Evolutionary conservation across 1,140 invertebrate genomes (phyloP).

Genomic region (Euura saliciscinereae): DNA sequence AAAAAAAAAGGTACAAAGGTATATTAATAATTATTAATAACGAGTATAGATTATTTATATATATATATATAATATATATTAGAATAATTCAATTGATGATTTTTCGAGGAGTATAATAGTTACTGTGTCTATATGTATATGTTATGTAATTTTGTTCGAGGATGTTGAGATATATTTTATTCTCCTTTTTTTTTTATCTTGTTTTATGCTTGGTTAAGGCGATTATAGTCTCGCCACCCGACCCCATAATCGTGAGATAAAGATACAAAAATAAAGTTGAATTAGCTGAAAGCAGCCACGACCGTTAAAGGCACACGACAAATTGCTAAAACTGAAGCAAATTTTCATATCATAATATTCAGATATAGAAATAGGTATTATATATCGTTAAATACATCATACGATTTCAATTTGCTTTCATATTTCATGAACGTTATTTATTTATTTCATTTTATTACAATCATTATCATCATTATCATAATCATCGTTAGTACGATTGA

Average conservation of each 20-base stretch:
- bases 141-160: neutral
- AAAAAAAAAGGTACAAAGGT: conserved; percentile 55
- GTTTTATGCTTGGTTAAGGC: neutral
- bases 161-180: neutral
- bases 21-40: conserved; percentile 48
- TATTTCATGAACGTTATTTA: neutral
- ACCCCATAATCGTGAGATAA: conserved; percentile 17
- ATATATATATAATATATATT: neutral
- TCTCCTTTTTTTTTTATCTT: neutral
- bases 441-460: neutral
- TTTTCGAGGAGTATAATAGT: neutral
- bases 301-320: conserved; percentile 57
- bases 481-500: neutral
- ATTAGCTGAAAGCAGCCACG: conserved; percentile 51
- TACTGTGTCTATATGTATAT: neutral
- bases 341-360: conserved; percentile 15
- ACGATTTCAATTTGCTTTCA: neutral
- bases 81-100: neutral
- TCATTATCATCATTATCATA: neutral
- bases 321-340: conserved; percentile 52
- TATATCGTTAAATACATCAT: neutral
- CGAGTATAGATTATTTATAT: conserved; percentile 38
- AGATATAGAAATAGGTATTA: neutral
- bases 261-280: conserved; percentile 55
- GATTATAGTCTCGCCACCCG: conserved; percentile 26